phyloP scores from a whole-genome alignment of 2,888 invertebrate species.

The Autographa pulchrina region DNA sequence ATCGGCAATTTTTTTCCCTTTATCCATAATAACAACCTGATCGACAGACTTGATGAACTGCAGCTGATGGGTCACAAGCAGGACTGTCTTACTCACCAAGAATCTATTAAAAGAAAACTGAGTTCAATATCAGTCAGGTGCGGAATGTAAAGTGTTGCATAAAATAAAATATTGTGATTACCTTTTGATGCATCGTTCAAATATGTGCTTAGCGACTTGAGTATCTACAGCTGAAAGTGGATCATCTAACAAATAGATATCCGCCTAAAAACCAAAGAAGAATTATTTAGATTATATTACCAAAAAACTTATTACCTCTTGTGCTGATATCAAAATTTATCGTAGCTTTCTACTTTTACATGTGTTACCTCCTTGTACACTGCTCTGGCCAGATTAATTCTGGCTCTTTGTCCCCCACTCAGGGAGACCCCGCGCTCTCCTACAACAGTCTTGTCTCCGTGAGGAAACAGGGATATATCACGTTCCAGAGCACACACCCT shows the following conservation, averaged over 20 bases:
- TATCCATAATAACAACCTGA: constrained; percentile 85
- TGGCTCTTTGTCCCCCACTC: constrained; percentile 94
- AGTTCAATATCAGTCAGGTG: background rate
- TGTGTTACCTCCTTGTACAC: constrained; percentile 88
- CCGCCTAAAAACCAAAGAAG: constrained; percentile 83
- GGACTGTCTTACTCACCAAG: constrained; percentile 91
- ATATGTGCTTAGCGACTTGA: constrained; percentile 92
- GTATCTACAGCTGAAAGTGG: constrained; percentile 93
- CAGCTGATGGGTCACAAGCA: constrained; percentile 95
- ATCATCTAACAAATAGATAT: constrained; percentile 93
- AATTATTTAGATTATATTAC: too few species aligned
- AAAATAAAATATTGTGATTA: constrained; percentile 54
- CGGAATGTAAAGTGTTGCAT: background rate
- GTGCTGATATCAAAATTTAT: background rate
- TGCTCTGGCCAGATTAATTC: constrained; percentile 91
- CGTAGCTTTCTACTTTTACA: too few species aligned
- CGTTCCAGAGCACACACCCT: constrained; percentile 92
- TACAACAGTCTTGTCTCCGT: constrained; percentile 95
- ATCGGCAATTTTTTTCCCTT: constrained; percentile 77
- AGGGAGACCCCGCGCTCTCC: constrained; percentile 96
- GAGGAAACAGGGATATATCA: constrained; percentile 93
- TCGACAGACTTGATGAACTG: constrained; percentile 93
- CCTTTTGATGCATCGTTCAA: constrained; percentile 91
- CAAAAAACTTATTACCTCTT: background rate
- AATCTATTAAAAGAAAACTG: constrained; percentile 67